These are phyloP conservation scores for Cactoblastis cactorum DNA, from an alignment of 2,888 invertebrate species.

Conservation along the genomic window DNA sequence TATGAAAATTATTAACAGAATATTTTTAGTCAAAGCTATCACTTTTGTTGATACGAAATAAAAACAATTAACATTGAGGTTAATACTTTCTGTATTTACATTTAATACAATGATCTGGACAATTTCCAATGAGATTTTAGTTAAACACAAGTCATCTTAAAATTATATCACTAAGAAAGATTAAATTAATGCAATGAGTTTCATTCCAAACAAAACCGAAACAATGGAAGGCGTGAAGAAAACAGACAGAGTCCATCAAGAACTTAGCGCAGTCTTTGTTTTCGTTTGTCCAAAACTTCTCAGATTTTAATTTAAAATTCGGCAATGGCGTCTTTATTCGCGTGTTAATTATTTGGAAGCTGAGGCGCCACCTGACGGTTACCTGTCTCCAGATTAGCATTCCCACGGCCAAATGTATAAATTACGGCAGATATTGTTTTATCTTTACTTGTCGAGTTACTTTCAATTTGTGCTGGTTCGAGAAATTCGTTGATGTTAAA, in stretches of 20 bases:
- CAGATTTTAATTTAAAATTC: constrained; percentile 70
- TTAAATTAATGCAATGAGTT: constrained; percentile 1
- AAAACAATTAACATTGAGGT: too few relatives aligned
- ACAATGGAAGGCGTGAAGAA: constrained; percentile 39
- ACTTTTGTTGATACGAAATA: too few relatives aligned
- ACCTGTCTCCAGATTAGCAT: constrained; percentile 19
- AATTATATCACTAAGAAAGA: background rate
- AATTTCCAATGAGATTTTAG: too few relatives aligned
- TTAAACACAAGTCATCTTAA: background rate
- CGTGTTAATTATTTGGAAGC: constrained; percentile 65
- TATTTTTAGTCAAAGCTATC: too few relatives aligned
- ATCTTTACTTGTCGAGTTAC: background rate
- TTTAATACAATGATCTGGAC: too few relatives aligned
- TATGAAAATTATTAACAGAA: too few relatives aligned
- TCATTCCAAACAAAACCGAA: constrained; percentile 3
- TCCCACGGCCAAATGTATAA: constrained; percentile 5
- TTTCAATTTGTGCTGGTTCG: background rate
- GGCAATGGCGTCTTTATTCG: constrained; percentile 46
- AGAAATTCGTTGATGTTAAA: background rate
- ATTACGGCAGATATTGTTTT: background rate
- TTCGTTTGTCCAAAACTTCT: constrained; percentile 41
- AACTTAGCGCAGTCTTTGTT: constrained; percentile 40
- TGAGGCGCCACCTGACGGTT: constrained; percentile 50
- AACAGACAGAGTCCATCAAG: constrained; percentile 26
- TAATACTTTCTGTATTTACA: too few relatives aligned